These are phyloP conservation scores for Drosophila sp. DNA, from an alignment of 1,140 invertebrate species.

Conservation along the genomic window DNA sequence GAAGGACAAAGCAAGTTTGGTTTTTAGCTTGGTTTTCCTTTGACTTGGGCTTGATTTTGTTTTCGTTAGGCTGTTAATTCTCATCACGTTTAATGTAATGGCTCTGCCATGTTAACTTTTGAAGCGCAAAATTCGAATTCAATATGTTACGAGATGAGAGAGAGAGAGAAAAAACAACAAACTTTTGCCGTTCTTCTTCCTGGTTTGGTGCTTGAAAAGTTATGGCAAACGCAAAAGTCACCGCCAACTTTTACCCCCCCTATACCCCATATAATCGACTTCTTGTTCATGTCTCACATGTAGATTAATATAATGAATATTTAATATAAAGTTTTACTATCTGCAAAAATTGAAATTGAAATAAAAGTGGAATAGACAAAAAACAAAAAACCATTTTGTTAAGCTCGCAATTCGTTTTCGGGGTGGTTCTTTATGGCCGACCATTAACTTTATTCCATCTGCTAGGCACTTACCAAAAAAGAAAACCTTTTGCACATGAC, in stretches of 20 bases:
- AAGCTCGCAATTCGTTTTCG: neutral
- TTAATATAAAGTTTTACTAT: constrained; percentile 64
- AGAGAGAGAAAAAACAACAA: constrained; percentile 25
- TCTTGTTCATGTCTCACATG: constrained; percentile 35
- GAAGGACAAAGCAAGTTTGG: constrained; percentile 24
- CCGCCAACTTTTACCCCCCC: constrained; percentile 44
- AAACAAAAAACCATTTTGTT: neutral
- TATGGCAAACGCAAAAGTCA: constrained; percentile 25
- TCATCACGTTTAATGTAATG: constrained; percentile 80
- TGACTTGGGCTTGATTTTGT: neutral
- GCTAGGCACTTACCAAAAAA: constrained; percentile 50
- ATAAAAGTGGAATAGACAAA: constrained; percentile 2
- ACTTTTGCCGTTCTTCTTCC: constrained; percentile 24
- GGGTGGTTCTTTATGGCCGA: neutral
- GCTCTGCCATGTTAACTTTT: constrained; percentile 72
- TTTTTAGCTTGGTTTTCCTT: neutral
- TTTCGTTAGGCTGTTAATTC: constrained; percentile 67
- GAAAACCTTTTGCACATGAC: constrained; percentile 49
- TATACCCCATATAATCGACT: neutral
- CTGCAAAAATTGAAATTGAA: constrained; percentile 8
- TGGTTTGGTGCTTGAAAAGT: constrained; percentile 24
- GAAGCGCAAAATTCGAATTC: constrained; percentile 77
- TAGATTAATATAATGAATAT: constrained; percentile 77
- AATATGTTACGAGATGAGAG: constrained; percentile 65
- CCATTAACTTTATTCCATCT: constrained; percentile 51